These are phyloP conservation scores for Tonatia bakeri DNA, from an alignment of 2,113 vertebrate genomes.

Conservation along the genomic window DNA sequence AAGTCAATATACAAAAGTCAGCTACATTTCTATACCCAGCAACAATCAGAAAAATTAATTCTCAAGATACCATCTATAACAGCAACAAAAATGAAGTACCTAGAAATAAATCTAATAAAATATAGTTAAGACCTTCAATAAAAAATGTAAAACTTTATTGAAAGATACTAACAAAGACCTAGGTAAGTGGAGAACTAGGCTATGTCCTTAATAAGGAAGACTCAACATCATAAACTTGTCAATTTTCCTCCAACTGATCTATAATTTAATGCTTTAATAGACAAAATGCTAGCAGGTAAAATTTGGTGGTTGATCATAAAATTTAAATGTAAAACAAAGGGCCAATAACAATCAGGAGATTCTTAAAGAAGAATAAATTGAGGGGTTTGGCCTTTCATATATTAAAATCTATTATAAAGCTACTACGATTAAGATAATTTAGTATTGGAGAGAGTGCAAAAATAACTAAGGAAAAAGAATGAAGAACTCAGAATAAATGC, in stretches of 20 bases:
- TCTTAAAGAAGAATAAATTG: neutral
- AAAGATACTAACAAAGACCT: neutral
- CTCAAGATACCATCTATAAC: neutral
- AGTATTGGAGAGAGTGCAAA: neutral
- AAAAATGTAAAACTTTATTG: slow-evolving; percentile 19
- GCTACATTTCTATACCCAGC: neutral
- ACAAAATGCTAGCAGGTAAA: neutral
- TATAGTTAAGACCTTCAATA: neutral
- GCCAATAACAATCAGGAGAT: neutral
- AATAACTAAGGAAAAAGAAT: neutral
- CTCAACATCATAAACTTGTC: neutral
- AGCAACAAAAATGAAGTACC: neutral
- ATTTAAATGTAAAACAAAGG: slow-evolving; percentile 21
- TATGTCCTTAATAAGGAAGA: slow-evolving; percentile 4
- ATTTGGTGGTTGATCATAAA: slow-evolving; percentile 9
- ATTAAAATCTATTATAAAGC: neutral
- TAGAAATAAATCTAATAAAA: slow-evolving; percentile 17
- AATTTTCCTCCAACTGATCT: neutral
- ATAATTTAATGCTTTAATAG: neutral
- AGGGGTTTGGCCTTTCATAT: neutral
- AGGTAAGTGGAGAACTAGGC: neutral
- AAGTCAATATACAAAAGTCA: slow-evolving; percentile 5
- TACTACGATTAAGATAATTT: neutral
- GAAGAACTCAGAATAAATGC: neutral
- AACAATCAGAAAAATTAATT: slow-evolving; percentile 27